phyloP scores from a whole-genome alignment of 2,797 vertebrate genomes.

The Brachymystax lenok region DNA sequence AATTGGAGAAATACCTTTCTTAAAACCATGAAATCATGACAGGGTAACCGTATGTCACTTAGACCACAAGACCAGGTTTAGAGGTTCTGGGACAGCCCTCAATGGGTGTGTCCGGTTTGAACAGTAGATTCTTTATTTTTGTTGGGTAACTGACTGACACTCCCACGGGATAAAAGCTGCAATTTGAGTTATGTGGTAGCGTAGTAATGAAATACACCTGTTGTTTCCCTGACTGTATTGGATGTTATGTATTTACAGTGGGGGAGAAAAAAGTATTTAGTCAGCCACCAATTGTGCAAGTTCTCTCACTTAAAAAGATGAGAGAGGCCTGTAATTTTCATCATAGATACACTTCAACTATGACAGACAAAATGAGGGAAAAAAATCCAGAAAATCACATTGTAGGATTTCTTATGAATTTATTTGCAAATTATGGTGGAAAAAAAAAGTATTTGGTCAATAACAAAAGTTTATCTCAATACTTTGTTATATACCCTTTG shows the following conservation, averaged over 20 bases:
- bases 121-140: conserved; percentile 27
- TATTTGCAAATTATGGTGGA: no score
- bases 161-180: neutral
- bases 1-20: conserved; percentile 57
- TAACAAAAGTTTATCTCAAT: no score
- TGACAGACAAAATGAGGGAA: no score
- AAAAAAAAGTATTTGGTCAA: no score
- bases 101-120: conserved; percentile 35
- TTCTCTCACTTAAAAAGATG: no score
- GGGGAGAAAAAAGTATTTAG: no score
- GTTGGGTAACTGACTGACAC: conserved; percentile 23
- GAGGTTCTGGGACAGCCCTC: conserved; percentile 32
- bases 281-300: no score
- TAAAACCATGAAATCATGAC: conserved; percentile 68
- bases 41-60: conserved; percentile 54
- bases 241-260: neutral
- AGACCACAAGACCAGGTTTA: conserved; percentile 38
- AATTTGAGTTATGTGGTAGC: neutral
- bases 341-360: no score
- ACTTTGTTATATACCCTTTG: no score
- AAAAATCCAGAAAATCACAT: no score
- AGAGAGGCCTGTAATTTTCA: no score
- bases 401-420: no score
- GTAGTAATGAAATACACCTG: neutral
- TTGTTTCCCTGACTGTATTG: neutral